Percentiles rank a stretch among this genome's conserved stretches.
phyloP scores from a whole-genome alignment of 2,797 vertebrate genomes.

The Ctenochaetus hawaiiensis region DNA sequence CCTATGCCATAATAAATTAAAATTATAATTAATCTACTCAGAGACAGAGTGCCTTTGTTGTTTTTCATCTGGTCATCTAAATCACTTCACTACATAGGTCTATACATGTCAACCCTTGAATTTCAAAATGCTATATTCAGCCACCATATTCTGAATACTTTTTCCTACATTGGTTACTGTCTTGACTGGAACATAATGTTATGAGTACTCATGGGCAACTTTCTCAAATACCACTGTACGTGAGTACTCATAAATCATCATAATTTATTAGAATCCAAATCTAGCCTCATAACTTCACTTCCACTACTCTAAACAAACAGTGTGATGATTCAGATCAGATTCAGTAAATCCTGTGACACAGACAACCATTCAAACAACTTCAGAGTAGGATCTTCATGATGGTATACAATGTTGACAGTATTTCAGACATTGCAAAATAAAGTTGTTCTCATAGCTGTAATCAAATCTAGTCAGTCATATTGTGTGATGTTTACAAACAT shows the following conservation, averaged over 20 bases:
- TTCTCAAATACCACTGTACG: neutral
- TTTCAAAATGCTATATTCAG: too few species aligned
- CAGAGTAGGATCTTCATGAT: neutral
- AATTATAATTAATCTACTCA: too few species aligned
- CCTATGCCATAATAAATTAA: too few species aligned
- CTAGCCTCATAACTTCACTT: neutral
- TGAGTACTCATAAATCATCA: neutral
- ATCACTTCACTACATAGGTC: too few species aligned
- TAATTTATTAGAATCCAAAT: neutral
- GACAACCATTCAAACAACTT: neutral
- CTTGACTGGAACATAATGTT: neutral
- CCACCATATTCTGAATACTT: neutral
- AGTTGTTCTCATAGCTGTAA: neutral
- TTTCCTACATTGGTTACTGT: neutral
- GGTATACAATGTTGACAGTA: too few species aligned
- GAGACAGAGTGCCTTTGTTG: too few species aligned
- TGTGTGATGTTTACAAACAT: neutral
- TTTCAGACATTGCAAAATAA: too few species aligned
- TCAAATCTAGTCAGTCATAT: neutral
- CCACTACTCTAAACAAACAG: too few species aligned
- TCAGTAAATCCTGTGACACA: too few species aligned
- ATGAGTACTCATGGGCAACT: neutral
- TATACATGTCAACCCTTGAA: too few species aligned
- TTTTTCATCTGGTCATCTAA: too few species aligned
- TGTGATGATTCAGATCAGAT: neutral